Percentiles rank a stretch among this genome's conserved stretches.
These are phyloP conservation scores for Hemiprocne comata DNA, from an alignment of 2,113 vertebrate genomes.

Conservation along the genomic window DNA sequence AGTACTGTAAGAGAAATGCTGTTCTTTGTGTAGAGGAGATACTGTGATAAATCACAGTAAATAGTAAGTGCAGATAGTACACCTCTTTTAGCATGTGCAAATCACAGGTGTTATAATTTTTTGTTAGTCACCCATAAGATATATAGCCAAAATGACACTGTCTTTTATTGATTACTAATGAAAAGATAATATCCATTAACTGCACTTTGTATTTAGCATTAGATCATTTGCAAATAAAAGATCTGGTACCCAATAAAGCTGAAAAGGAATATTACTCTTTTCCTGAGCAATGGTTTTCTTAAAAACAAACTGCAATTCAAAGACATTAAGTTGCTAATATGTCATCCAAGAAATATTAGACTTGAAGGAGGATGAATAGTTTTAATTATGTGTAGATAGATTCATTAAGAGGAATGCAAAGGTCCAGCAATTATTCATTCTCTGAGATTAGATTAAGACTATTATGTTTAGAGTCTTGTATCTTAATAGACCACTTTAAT, in stretches of 20 bases:
- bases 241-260: background rate
- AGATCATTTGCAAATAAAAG: background rate
- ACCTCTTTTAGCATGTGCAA: background rate
- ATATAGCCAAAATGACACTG: background rate
- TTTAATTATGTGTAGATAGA: slow-evolving; percentile 61
- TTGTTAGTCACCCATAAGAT: background rate
- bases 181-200: background rate
- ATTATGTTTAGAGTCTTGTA: slow-evolving; percentile 45
- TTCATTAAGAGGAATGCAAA: slow-evolving; percentile 52
- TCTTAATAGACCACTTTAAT: slow-evolving; percentile 43
- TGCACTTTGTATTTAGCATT: background rate
- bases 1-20: background rate
- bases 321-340: background rate
- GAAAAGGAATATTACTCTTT: background rate
- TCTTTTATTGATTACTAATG: background rate
- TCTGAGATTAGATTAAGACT: slow-evolving; percentile 45
- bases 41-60: background rate
- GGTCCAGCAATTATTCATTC: slow-evolving; percentile 45
- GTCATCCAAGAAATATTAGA: slow-evolving; percentile 18
- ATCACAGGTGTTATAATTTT: background rate
- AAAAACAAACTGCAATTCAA: background rate
- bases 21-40: background rate
- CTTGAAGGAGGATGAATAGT: slow-evolving; percentile 45
- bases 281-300: background rate
- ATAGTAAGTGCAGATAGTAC: background rate